Evolutionary conservation across 2,888 invertebrate species (phyloP).

Genomic region (Chloroclystis v-ata): DNA sequence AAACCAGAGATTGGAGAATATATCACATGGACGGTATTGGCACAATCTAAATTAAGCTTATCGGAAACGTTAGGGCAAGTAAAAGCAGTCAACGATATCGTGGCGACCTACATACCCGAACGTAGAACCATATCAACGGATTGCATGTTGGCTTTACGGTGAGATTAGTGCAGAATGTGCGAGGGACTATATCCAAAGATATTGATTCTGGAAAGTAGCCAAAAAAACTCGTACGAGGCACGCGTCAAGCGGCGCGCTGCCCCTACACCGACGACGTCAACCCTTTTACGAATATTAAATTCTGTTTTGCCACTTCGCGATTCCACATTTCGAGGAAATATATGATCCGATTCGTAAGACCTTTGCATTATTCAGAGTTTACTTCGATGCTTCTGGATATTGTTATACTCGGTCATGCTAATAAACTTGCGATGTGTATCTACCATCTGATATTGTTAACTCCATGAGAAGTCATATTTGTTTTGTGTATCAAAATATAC

Average conservation of each 20-base stretch:
- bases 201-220: slow-evolving; percentile 77
- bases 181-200: slow-evolving; percentile 71
- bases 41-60: slow-evolving; percentile 20
- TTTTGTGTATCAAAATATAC: too few relatives aligned
- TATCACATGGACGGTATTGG: slow-evolving; percentile 3
- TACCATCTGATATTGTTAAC: too few relatives aligned
- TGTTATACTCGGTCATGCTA: slow-evolving; percentile 25
- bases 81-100: slow-evolving; percentile 22
- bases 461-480: too few relatives aligned
- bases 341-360: slow-evolving; percentile 63
- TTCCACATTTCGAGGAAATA: slow-evolving; percentile 68
- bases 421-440: slow-evolving; percentile 11
- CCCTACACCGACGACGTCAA: slow-evolving; percentile 67
- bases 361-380: slow-evolving; percentile 66
- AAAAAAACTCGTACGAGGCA: slow-evolving; percentile 73
- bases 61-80: slow-evolving; percentile 19
- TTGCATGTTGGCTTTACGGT: slow-evolving; percentile 48
- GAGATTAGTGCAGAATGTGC: slow-evolving; percentile 73
- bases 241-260: slow-evolving; percentile 75
- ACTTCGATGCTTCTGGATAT: slow-evolving; percentile 41
- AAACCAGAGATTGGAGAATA: neutral
- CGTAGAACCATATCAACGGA: slow-evolving; percentile 27
- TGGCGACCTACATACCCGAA: slow-evolving; percentile 27
- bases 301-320: slow-evolving; percentile 77
- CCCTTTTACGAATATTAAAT: slow-evolving; percentile 79